These are phyloP conservation scores for Leptopterna dolabrata DNA, from an alignment of 2,888 invertebrate genomes.

Conservation along the genomic window DNA sequence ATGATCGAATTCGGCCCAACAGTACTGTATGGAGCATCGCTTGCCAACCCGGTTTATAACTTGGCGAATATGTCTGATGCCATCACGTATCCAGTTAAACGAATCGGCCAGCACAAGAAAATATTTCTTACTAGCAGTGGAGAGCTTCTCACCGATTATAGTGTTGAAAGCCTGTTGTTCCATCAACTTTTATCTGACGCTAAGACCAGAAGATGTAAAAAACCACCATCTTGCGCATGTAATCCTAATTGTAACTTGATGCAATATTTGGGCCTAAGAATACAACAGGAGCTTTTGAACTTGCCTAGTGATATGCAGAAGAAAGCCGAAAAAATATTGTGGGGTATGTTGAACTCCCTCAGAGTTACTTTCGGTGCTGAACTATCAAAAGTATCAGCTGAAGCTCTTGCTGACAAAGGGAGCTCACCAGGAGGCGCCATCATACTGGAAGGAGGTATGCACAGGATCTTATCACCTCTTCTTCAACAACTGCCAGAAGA, in stretches of 20 bases:
- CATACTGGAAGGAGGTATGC: slow-evolving; percentile 75
- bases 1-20: slow-evolving; percentile 83
- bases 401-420: slow-evolving; percentile 72
- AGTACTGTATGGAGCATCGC: slow-evolving; percentile 78
- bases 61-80: slow-evolving; percentile 77
- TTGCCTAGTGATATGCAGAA: slow-evolving; percentile 77
- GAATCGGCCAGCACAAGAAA: slow-evolving; percentile 71
- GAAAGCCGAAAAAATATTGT: slow-evolving; percentile 77
- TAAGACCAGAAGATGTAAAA: slow-evolving; percentile 73
- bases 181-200: slow-evolving; percentile 69
- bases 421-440: slow-evolving; percentile 76
- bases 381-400: slow-evolving; percentile 63
- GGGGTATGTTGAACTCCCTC: slow-evolving; percentile 73
- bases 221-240: slow-evolving; percentile 72
- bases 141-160: slow-evolving; percentile 74
- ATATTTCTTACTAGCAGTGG: slow-evolving; percentile 79
- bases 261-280: slow-evolving; percentile 74
- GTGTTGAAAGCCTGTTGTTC: slow-evolving; percentile 70
- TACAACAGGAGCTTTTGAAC: slow-evolving; percentile 77
- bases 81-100: slow-evolving; percentile 66
- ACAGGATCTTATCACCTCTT: slow-evolving; percentile 76
- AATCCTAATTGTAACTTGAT: slow-evolving; percentile 74
- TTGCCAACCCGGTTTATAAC: slow-evolving; percentile 78
- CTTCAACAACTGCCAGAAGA: slow-evolving; percentile 74
- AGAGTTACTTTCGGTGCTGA: slow-evolving; percentile 39